Base-by-base conservation (phyloP, 2,888 invertebrate genomes). In the Conus canariensis region DNA sequence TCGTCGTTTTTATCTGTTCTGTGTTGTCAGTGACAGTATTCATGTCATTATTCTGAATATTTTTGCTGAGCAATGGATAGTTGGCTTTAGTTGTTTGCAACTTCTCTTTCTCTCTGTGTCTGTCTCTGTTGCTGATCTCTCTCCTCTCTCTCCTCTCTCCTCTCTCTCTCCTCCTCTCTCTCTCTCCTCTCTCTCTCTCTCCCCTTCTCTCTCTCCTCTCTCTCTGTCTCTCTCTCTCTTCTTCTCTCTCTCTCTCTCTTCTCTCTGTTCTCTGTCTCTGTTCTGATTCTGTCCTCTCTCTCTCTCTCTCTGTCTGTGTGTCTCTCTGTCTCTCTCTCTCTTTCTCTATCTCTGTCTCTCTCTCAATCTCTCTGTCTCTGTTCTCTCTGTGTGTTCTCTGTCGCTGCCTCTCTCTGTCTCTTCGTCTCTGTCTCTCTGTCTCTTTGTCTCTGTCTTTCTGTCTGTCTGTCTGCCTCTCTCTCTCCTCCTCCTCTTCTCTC, bases 381-480 rank as follows among this genome's bases (percentile, higher is more conserved):
- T n/a, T n/a, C n/a, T n/a, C n/a, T n/a, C n/a, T n/a, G n/a, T n/a
- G n/a, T n/a, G n/a, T n/a, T n/a, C n/a, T n/a, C n/a, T n/a, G n/a
- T n/a, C n/a, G n/a, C n/a, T n/a, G n/a, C n/a, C n/a, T n/a, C n/a
- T n/a, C n/a, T n/a, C n/a, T n/a, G n/a, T n/a, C n/a, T n/a, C n/a
- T n/a, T n/a, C n/a, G n/a, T n/a, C n/a, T n/a, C n/a, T n/a, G n/a
- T n/a, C n/a, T n/a, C n/a, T n/a, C n/a, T n/a, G n/a, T n/a, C n/a
- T n/a, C n/a, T n/a, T n/a, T n/a, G n/a, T n/a, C n/a, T 70, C 74
- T 87, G 22, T n/a, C 70, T 83, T 58, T 82, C 80, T 88, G 25
- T 22, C n/a, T 74, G 22, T 74, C n/a, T 74, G 22, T 74, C n/a
- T 74, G 22, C n/a, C n/a, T n/a, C 74, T 74, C 7, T 74, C 74